These are phyloP conservation scores for Vidua macroura DNA, from an alignment of 2,113 vertebrate genomes.

Conservation along the genomic window DNA sequence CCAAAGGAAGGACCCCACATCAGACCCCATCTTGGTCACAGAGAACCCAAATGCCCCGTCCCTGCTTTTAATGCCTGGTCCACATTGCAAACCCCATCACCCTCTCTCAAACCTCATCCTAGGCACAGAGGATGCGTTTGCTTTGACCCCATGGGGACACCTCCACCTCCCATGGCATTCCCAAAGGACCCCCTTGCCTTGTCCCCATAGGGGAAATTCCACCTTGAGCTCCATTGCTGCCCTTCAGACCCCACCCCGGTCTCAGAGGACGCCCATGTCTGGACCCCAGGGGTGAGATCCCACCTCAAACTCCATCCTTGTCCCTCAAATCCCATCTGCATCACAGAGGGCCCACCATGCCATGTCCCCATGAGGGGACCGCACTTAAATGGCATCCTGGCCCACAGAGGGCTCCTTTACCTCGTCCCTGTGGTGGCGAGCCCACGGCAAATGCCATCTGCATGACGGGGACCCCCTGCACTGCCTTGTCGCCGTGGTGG, in stretches of 20 bases:
- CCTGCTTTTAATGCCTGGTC: background rate
- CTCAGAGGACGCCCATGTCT: background rate
- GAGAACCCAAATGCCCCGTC: background rate
- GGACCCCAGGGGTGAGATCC: background rate
- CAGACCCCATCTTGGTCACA: background rate
- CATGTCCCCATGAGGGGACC: background rate
- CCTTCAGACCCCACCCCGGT: background rate
- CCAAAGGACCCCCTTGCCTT: background rate
- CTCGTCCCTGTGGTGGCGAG: fast-evolving
- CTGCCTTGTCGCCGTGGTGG: background rate
- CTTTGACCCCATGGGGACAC: background rate
- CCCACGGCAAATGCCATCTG: fast-evolving
- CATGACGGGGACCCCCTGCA: fast-evolving
- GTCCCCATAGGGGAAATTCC: background rate
- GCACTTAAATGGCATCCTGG: background rate
- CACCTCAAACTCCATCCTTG: background rate
- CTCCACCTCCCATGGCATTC: background rate
- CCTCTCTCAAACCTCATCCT: background rate
- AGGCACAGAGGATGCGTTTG: background rate
- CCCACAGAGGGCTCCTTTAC: background rate
- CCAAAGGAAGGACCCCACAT: background rate
- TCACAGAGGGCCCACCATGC: background rate
- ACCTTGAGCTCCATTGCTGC: background rate
- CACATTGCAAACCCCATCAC: background rate
- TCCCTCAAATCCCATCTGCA: background rate